Percentiles rank a stretch among this genome's conserved stretches.
Evolutionary conservation across 2,888 invertebrate genomes (phyloP).

Genomic region (Rhagonycha lutea): DNA sequence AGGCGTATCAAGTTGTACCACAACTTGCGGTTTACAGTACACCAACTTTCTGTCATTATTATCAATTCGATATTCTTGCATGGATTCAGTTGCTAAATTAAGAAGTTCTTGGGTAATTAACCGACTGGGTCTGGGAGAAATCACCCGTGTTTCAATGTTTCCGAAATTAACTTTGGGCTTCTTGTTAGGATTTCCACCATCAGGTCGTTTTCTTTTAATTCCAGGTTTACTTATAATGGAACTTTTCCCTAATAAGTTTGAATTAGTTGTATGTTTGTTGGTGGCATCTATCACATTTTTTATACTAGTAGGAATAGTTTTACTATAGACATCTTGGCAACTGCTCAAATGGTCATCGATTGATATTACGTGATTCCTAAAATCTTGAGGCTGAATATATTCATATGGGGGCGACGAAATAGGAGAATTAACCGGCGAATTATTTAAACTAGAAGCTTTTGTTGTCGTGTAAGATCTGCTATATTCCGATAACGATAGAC

Average conservation of each 20-base stretch:
- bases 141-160: conserved; percentile 5
- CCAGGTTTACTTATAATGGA: not conserved
- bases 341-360: not conserved
- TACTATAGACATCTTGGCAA: not conserved
- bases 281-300: not conserved
- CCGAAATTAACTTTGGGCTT: conserved; percentile 9
- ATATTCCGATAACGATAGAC: not conserved
- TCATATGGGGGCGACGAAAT: conserved; percentile 13
- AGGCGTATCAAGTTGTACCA: not conserved
- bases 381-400: conserved; percentile 13
- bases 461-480: not conserved
- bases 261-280: not conserved
- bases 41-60: conserved; percentile 7
- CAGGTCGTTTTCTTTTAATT: not conserved
- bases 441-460: not conserved
- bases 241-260: not conserved
- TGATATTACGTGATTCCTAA: not conserved
- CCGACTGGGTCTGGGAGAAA: not conserved
- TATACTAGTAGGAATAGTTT: not conserved
- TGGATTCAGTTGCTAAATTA: conserved; percentile 6
- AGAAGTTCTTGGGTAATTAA: not conserved
- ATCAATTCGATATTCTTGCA: conserved; percentile 5
- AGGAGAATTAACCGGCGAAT: not conserved
- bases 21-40: conserved; percentile 1
- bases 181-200: not conserved